Evolutionary conservation across 2,888 invertebrate genomes (phyloP), one percentile per base, ranked within the genome.

Genomic region (Ochropacha duplaris): DNA sequence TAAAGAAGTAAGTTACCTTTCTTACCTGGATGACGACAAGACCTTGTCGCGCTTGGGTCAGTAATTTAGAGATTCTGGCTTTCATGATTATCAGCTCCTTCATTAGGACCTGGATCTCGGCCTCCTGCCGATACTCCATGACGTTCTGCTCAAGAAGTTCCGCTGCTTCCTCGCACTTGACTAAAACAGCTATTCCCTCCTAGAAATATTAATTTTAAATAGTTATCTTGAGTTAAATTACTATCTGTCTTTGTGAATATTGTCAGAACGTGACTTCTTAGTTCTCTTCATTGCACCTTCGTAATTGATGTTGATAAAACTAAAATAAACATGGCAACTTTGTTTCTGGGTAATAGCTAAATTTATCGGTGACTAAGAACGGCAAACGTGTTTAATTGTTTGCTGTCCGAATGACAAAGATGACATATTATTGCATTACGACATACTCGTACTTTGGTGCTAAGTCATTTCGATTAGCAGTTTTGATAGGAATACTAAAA

Each of bases 41-140:
- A 61, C 96, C 96, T 79, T 95, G 94, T 56, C 96, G 94, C 0
- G 96, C 95, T 76, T 96, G 95, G 1, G 94, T 90, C 56, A 96
- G 81, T 44, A 97, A 91, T 57, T 94, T 94, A 55, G 94, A 91
- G 61, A 97, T 95, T 66, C 95, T 94, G 54, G 94, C 93, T 69
- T 94, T 94, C 73, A 96, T 94, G 54, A 92, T 88, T 22, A 93
- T 86, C 58, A 96, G 84, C 60, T 94, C 94, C 54, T 91, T 90
- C 24, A 93, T 83, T 59, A 96, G 83, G 31, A 84, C 81, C 76
- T 94, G 93, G 19, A 94, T 94, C 74, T 96, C 96, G 49, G 93
- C 84, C 84, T 96, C 96, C 58, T 94, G 94, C 16, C 95, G 94
- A 69, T 95, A 89, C 68, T 93, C 93, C 78, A 93, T 93, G 54